Conservation (phyloP, 2,888 invertebrate genomes). For the Drosophila histrio region DNA sequence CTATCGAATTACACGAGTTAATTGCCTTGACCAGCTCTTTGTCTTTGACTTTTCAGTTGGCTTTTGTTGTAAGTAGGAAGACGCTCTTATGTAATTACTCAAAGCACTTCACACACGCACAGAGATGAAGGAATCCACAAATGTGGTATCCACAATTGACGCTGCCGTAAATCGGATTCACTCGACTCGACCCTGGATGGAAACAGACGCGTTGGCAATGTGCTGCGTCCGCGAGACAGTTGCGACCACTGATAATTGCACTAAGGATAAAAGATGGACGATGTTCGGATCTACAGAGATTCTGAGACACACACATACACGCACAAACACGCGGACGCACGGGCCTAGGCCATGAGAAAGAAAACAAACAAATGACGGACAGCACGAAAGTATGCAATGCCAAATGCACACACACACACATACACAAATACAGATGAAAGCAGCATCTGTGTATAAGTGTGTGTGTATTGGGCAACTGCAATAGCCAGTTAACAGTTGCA, state of each 20-base stretch:
- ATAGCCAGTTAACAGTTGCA: slow-evolving; percentile 24
- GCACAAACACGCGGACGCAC: not conserved
- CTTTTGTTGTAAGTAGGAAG: too few species aligned
- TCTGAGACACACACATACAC: not conserved
- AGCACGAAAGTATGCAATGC: slow-evolving; percentile 38
- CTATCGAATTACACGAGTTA: not conserved
- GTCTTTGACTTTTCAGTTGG: not conserved
- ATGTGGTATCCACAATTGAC: not conserved
- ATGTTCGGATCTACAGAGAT: slow-evolving; percentile 13
- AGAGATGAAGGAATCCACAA: not conserved
- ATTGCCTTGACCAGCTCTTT: not conserved
- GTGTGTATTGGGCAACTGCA: slow-evolving; percentile 7
- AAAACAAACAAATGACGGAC: not conserved
- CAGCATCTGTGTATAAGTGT: not conserved
- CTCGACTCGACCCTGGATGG: slow-evolving; percentile 1
- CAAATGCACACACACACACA: not conserved
- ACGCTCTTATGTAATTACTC: not conserved
- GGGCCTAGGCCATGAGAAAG: not conserved
- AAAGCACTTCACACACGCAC: slow-evolving; percentile 2
- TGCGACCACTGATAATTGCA: slow-evolving; percentile 44
- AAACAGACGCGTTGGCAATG: slow-evolving; percentile 15
- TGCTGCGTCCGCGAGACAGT: slow-evolving; percentile 34
- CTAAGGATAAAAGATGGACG: slow-evolving; percentile 28
- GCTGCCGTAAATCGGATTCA: not conserved
- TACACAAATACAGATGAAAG: not conserved